These are phyloP conservation scores for Melanotaenia boesemani DNA, from an alignment of 2,797 vertebrate species.

Conservation along the genomic window DNA sequence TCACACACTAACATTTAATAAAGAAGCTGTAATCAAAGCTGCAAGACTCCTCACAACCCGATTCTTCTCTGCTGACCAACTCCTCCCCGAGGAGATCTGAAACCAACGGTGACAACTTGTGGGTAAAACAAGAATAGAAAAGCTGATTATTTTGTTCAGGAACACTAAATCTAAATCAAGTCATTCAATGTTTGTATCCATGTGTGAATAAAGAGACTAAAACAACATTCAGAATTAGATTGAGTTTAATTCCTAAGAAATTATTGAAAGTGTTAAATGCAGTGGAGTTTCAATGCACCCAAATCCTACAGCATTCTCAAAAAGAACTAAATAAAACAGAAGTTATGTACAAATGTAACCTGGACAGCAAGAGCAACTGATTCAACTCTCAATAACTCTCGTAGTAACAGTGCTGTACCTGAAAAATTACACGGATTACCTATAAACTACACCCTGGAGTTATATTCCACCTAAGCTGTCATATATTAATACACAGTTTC, in stretches of 20 bases:
- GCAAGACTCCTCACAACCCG: no score
- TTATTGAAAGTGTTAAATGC: slow-evolving; percentile 68
- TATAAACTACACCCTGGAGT: slow-evolving; percentile 56
- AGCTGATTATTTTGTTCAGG: no score
- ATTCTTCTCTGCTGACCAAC: no score
- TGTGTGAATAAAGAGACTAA: neutral
- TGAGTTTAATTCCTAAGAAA: slow-evolving; percentile 83
- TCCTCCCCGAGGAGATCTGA: no score
- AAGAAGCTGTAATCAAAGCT: no score
- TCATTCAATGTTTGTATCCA: neutral
- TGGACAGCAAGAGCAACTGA: slow-evolving; percentile 41
- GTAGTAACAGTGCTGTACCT: slow-evolving; percentile 66
- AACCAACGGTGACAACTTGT: no score
- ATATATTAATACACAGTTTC: slow-evolving; percentile 58
- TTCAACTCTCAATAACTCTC: slow-evolving; percentile 27
- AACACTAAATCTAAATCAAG: neutral
- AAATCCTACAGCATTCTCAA: slow-evolving; percentile 53
- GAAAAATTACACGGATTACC: slow-evolving; percentile 47
- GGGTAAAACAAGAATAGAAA: no score
- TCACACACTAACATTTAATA: no score
- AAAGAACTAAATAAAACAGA: slow-evolving; percentile 21
- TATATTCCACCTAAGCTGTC: slow-evolving; percentile 40
- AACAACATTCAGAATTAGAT: slow-evolving; percentile 41
- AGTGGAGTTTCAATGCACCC: slow-evolving; percentile 53
- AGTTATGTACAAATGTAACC: slow-evolving; percentile 58